Conservation (phyloP, 1,140 invertebrate genomes). For the Drosophila sp. region DNA sequence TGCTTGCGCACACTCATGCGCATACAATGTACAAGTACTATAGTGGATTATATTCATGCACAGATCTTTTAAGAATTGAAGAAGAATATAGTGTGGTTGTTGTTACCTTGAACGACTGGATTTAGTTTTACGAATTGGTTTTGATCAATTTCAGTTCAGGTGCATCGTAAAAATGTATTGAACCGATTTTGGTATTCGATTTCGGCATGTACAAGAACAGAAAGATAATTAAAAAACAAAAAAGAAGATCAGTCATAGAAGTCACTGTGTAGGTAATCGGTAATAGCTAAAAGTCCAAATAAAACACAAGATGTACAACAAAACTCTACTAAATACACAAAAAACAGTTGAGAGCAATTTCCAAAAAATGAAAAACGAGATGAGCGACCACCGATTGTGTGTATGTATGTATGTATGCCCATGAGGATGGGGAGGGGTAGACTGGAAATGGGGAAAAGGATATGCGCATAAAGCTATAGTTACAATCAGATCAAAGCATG, state of each 20-base stretch:
- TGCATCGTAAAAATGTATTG: slow-evolving; percentile 35
- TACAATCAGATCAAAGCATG: slow-evolving; percentile 61
- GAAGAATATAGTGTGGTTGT: slow-evolving; percentile 29
- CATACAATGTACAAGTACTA: not conserved
- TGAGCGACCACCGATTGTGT: slow-evolving; percentile 10
- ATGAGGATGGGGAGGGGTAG: slow-evolving; percentile 35
- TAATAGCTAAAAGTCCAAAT: slow-evolving; percentile 1
- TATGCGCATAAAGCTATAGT: slow-evolving; percentile 32
- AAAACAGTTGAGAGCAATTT: slow-evolving; percentile 36
- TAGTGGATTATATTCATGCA: not conserved
- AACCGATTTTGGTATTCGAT: not conserved
- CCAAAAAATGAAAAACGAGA: slow-evolving; percentile 27
- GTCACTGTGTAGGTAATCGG: slow-evolving; percentile 28
- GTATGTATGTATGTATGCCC: slow-evolving; percentile 34
- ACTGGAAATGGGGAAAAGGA: slow-evolving; percentile 1
- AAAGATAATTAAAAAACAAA: slow-evolving; percentile 47
- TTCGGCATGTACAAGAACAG: slow-evolving; percentile 56
- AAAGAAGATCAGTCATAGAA: slow-evolving; percentile 22
- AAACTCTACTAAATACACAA: slow-evolving; percentile 22
- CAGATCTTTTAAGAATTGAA: slow-evolving; percentile 3
- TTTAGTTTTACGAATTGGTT: slow-evolving; percentile 32
- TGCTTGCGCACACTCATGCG: not conserved
- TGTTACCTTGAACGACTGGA: slow-evolving; percentile 76
- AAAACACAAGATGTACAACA: not conserved
- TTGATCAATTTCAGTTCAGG: slow-evolving; percentile 39